Evolutionary conservation across 2,113 vertebrate species (phyloP), one percentile per base, ranked within the genome.

Genomic region (Nyctibius bracteatus): DNA sequence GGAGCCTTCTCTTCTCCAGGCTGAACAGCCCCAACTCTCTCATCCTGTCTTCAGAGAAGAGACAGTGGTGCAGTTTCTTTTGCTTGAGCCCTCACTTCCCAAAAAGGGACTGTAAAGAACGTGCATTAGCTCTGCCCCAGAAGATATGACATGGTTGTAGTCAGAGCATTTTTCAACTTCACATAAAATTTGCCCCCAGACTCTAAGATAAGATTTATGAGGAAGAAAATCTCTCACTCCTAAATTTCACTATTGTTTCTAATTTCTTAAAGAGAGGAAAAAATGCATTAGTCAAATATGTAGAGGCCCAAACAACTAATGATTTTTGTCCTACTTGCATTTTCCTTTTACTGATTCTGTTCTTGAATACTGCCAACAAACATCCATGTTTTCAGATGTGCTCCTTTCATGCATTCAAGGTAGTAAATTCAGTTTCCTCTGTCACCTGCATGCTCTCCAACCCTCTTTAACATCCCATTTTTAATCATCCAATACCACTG

Each of bases 141-240:
- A 43, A 77, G 35, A 28, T 15, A 11, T 0, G 4, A 43, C 15
- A 5, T 3, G 6, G 20, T 11, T 0, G 0, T 6, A 4, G 16
- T 4, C 4, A 81, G 5, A 51, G 28, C 5, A 16, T 3, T 81
- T 46, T 24, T 41, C 44, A 35, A 5, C 27, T 59, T 74, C 35
- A 31, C 2, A 9, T 16, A 11, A 10, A 19, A 43, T 17, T 59
- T 21, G 12, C 10, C 10, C 9, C 9, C 14, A 16, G n/a, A 8
- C 31, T 70, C 57, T 43, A 49, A 87, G 58, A 23, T 10, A 77
- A 58, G 25, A 33, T 83, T 75, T 15, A 61, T 3, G 4, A 8
- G 16, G 33, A 57, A 65, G 43, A 79, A 85, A 90, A 55, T 37
- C 3, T 25, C 47, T 61, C 49, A 52, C 33, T 78, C 8, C 24